Percentiles rank a stretch among this genome's conserved stretches.
phyloP scores from a whole-genome alignment of 2,888 invertebrate genomes.

The Thereva nobilitata region DNA sequence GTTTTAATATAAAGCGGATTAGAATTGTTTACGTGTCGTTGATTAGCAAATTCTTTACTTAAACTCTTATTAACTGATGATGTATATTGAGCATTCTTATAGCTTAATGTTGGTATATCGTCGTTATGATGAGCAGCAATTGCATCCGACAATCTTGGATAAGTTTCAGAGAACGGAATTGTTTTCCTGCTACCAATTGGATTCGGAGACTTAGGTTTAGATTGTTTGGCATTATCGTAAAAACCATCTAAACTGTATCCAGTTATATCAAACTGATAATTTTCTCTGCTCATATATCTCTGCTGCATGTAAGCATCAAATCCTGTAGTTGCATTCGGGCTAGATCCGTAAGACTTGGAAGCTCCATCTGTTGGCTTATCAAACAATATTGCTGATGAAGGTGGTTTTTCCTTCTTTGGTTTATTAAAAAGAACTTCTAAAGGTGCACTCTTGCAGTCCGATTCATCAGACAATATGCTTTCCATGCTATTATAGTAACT shows the following conservation, averaged over 20 bases:
- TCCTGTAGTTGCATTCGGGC: conserved; percentile 64
- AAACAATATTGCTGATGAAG: conserved; percentile 76
- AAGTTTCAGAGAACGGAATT: conserved; percentile 37
- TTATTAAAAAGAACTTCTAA: conserved; percentile 69
- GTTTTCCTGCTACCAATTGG: conserved; percentile 5
- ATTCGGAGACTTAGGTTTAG: conserved; percentile 35
- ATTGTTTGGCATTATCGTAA: conserved; percentile 39
- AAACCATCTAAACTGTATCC: conserved; percentile 52
- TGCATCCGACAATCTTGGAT: conserved; percentile 35
- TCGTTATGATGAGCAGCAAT: conserved; percentile 43
- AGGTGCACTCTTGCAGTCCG: conserved; percentile 78
- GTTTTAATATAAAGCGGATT: conserved; percentile 45
- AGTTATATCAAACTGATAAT: conserved; percentile 58
- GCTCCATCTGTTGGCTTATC: conserved; percentile 60
- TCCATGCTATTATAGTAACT: conserved; percentile 78
- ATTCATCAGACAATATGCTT: conserved; percentile 79
- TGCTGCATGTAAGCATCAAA: conserved; percentile 62
- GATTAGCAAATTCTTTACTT: conserved; percentile 57
- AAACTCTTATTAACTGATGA: conserved; percentile 56
- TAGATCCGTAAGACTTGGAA: conserved; percentile 68
- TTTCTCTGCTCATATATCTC: conserved; percentile 43
- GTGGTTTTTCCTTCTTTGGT: conserved; percentile 47
- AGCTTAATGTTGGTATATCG: conserved; percentile 54
- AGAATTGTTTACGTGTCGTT: conserved; percentile 48
- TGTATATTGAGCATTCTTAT: conserved; percentile 56